phyloP scores from a whole-genome alignment of 2,113 vertebrate species.

The Rhipidura dahli region DNA sequence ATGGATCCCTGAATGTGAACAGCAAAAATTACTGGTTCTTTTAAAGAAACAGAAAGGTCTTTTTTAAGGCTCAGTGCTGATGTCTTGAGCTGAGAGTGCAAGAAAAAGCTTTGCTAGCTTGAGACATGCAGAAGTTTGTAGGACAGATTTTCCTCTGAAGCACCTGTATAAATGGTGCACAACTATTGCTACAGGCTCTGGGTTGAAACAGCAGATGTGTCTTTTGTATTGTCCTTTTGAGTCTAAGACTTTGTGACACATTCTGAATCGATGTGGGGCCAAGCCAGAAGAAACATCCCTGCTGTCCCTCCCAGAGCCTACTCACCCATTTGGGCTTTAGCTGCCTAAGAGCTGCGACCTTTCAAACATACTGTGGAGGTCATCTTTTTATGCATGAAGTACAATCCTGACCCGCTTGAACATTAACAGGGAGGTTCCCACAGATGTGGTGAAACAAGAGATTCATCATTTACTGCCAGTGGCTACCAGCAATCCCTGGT shows the following conservation, averaged over 20 bases:
- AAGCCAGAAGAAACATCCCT: constrained; percentile 37
- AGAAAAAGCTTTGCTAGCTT: background rate
- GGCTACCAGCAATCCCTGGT: background rate
- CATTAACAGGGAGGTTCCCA: background rate
- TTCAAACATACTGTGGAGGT: background rate
- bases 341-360: background rate
- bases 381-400: background rate
- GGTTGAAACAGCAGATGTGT: background rate
- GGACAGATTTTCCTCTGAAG: background rate
- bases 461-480: background rate
- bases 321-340: background rate
- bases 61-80: background rate
- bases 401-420: background rate
- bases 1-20: background rate
- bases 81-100: background rate
- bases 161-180: background rate
- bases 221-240: background rate
- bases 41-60: background rate
- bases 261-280: background rate
- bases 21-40: background rate
- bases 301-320: background rate
- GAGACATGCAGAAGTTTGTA: background rate
- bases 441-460: background rate
- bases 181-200: background rate
- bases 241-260: constrained; percentile 35